phyloP scores from a whole-genome alignment of 1,140 invertebrate species.

The Calephelis nemesis region DNA sequence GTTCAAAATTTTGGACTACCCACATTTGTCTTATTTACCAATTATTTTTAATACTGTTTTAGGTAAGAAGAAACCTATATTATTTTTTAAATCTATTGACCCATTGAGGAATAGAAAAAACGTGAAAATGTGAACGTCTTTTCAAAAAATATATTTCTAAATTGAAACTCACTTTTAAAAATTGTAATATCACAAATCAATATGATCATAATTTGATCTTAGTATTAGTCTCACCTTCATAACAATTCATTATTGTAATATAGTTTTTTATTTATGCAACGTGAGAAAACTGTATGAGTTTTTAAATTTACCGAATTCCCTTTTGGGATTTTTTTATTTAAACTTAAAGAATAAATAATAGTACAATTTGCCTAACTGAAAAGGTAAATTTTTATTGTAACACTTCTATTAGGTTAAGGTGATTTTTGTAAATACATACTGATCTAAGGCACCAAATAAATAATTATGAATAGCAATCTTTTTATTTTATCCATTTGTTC shows the following conservation, averaged over 20 bases:
- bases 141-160: too few species aligned
- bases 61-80: too few species aligned
- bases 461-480: constrained; percentile 26
- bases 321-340: constrained; percentile 16
- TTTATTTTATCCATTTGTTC: background rate
- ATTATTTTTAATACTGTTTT: too few species aligned
- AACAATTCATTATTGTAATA: background rate
- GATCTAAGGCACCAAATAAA: constrained; percentile 43
- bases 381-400: constrained; percentile 27
- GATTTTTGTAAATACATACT: constrained; percentile 44
- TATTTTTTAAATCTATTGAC: too few species aligned
- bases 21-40: too few species aligned
- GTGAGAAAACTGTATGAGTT: background rate
- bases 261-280: background rate
- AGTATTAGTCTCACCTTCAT: background rate
- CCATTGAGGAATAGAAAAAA: too few species aligned
- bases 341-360: constrained; percentile 17
- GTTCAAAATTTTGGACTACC: too few species aligned
- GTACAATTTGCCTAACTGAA: constrained; percentile 26
- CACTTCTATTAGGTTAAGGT: constrained; percentile 39
- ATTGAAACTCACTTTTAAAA: too few species aligned
- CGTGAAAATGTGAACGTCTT: too few species aligned
- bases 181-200: too few species aligned
- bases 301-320: constrained; percentile 9
- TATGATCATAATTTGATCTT: too few species aligned